Base-by-base conservation (phyloP, 2,797 vertebrate genomes). In the Potorous gilbertii region DNA sequence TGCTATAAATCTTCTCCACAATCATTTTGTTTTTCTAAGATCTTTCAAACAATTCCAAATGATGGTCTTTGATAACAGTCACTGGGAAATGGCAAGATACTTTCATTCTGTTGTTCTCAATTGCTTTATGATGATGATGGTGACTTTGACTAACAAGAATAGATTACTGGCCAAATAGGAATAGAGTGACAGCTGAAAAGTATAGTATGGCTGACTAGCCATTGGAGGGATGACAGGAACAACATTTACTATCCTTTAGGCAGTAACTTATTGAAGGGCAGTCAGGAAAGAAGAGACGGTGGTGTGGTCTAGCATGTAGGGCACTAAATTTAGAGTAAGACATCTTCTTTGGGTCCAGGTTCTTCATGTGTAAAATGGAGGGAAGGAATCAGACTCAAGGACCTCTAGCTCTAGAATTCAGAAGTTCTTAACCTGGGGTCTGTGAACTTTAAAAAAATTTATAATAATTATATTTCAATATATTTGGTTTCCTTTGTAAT, bases 11-110 rank as follows among this genome's bases (percentile, higher is more conserved):
- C 52, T 90, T 90, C 31, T 12, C 50, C 52, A 54, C 18, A 31
- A 34, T n/a, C 31, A 16, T 90, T 55, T 54, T 54, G 90, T 55
- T 90, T 13, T 90, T 90, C 31, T 14, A 90, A 55, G 90, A 55
- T 90, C 34, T 90, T 90, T 90, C 90, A 55, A 55, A 90, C 28
- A n/a, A 54, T 90, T 90, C 31, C 90, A 90, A 90, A 90, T 90
- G 16, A 90, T 55, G 31, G 24, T 90, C 40, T 50, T 87, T 14
- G 16, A 55, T 54, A 55, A 29, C 12, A 90, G 52, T 16, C 29
- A 34, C 52, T 55, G 50, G 54, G 8, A 55, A 55, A 46, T 55
- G 31, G 24, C 31, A 90, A 54, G 29, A 55, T 31, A 27, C 31
- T 90, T 90, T 90, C 54, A 55, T 34, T 90, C 54, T 55, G 40